Evolutionary conservation across 2,113 vertebrate genomes (phyloP), one percentile per base, ranked within the genome.

Genomic region (Bos taurus): DNA sequence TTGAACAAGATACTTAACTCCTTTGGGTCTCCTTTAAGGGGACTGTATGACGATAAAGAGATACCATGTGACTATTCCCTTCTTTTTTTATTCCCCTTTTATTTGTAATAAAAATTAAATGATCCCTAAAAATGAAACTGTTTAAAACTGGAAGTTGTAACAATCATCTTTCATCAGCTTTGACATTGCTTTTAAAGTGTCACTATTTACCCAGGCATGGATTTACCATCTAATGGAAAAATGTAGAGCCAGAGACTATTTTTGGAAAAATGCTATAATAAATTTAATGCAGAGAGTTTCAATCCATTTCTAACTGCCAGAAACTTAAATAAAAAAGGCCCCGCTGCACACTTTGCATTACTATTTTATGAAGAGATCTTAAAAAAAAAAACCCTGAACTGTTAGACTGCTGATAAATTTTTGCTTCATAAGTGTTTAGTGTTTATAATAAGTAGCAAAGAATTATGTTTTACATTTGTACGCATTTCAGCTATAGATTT

Each of bases 31-130:
- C 71, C 57, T 92, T 84, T 23, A 50, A 52, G 48, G 33, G n/a
- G 13, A 86, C 40, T 96, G 90, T 54, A 88, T 88, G 11, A 82
- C 94, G 81, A 85, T 87, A 81, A 92, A 98, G 57, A 78, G 48
- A 80, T 46, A 82, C 74, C 30, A 43, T 2, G 3, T 7, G n/a
- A 67, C 80, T 57, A 23, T 26, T 78, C n/a, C 23, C 46, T 71
- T 84, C 2, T 23, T 71, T 92, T 92, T 97, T 84, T 84, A 84
- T 52, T 33, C 25, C 15, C 30, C 30, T 25, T 81, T 86, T 93
- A 60, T 60, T 91, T 92, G 17, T 59, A 87, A 62, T 88, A 84
- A 96, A 77, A 83, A 82, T 77, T 92, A 85, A 96, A 43, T 74
- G 91, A 91, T 16, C 6, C 64, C 90, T 96, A 91, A 96, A 95